These are phyloP conservation scores for Pseudomyrmex cubaensis DNA, from an alignment of 1,140 invertebrate species.

Conservation along the genomic window DNA sequence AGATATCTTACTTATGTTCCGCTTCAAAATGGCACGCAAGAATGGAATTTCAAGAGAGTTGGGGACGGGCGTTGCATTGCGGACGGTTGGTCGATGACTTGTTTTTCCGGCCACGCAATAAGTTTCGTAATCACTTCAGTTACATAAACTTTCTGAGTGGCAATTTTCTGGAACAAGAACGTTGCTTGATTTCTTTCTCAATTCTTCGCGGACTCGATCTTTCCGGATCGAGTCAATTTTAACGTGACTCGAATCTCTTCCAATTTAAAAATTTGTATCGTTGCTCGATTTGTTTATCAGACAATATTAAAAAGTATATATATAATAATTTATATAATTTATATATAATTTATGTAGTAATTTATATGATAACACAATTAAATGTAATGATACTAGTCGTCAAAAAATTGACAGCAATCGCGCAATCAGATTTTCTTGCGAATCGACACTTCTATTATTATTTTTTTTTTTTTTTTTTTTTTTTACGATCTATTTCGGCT, in stretches of 20 bases:
- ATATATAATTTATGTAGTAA: too few species aligned
- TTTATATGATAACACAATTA: too few species aligned
- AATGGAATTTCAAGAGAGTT: slow-evolving; percentile 40
- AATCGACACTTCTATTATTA: not conserved
- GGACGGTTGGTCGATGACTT: slow-evolving; percentile 63
- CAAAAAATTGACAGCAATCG: not conserved
- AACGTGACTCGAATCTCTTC: slow-evolving; percentile 3
- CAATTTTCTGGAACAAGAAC: slow-evolving; percentile 57
- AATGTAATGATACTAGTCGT: not conserved
- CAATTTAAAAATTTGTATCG: not conserved
- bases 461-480: not conserved
- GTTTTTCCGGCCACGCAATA: slow-evolving; percentile 58
- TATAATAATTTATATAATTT: too few species aligned
- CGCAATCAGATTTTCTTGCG: not conserved
- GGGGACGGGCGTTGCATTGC: slow-evolving; percentile 41
- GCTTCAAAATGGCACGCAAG: slow-evolving; percentile 36
- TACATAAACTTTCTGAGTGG: slow-evolving; percentile 67
- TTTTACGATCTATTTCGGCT: not conserved
- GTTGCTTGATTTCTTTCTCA: slow-evolving; percentile 35
- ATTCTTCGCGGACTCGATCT: slow-evolving; percentile 24
- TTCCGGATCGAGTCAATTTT: slow-evolving; percentile 4
- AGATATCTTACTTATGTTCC: slow-evolving; percentile 44
- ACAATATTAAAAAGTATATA: not conserved
- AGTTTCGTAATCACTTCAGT: slow-evolving; percentile 69
- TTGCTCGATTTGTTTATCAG: slow-evolving; percentile 5